These are phyloP conservation scores for Semibalanus balanoides DNA, from an alignment of 1,140 invertebrate genomes.

Conservation along the genomic window DNA sequence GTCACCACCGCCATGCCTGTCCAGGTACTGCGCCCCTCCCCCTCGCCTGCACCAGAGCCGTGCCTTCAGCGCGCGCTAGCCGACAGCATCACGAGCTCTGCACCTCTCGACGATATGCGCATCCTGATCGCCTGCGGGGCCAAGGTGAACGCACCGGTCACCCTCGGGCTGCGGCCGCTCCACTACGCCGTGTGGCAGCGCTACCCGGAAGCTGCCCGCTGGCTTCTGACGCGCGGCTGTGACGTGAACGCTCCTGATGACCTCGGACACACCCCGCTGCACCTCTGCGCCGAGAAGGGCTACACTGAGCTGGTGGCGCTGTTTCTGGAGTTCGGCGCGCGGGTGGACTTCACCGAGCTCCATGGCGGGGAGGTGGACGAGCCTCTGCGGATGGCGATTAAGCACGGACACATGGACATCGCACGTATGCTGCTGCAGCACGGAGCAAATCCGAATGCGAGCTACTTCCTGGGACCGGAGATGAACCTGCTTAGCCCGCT, in stretches of 20 bases:
- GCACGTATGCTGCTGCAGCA: constrained; percentile 47
- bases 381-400: constrained; percentile 61
- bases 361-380: constrained; percentile 40
- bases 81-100: constrained; percentile 75
- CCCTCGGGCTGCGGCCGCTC: constrained; percentile 60
- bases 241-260: constrained; percentile 72
- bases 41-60: constrained; percentile 11
- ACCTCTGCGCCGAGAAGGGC: constrained; percentile 72
- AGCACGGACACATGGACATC: constrained; percentile 68
- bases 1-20: background rate
- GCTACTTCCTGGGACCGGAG: constrained; percentile 76
- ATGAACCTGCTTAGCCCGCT: constrained; percentile 64
- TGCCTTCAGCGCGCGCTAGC: constrained; percentile 65
- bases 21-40: background rate
- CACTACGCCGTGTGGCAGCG: constrained; percentile 82
- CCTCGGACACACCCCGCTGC: constrained; percentile 75
- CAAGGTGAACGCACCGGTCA: constrained; percentile 45
- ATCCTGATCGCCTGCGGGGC: constrained; percentile 71
- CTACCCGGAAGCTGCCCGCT: constrained; percentile 60
- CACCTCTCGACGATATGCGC: constrained; percentile 67
- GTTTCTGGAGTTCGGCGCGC: constrained; percentile 59
- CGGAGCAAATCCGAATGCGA: constrained; percentile 45
- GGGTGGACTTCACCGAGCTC: constrained; percentile 53
- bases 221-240: constrained; percentile 57
- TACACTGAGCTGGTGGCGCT: constrained; percentile 41